Conservation (phyloP, 2,888 invertebrate species). For the Drosophila mulleri region DNA sequence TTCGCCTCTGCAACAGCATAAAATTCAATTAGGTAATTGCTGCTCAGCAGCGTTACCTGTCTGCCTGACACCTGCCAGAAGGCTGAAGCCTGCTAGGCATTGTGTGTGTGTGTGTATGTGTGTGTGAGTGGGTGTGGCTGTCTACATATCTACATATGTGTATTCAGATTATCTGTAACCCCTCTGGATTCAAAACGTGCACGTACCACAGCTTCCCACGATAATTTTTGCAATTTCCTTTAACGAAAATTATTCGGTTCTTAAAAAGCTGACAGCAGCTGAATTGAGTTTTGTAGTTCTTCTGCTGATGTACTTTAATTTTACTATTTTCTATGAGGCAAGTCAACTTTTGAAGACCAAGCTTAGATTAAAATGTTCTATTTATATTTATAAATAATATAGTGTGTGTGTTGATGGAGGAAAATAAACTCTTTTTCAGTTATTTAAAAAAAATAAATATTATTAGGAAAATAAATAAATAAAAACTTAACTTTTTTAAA, state of each 20-base stretch:
- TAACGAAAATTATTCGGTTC: neutral
- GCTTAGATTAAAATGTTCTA: no score
- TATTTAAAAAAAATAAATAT: no score
- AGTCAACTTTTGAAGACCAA: no score
- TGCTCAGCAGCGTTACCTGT: conserved; percentile 1
- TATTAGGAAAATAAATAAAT: no score
- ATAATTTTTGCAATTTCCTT: neutral
- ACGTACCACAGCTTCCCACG: neutral
- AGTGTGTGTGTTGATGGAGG: no score
- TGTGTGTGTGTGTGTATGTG: neutral
- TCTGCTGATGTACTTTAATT: neutral
- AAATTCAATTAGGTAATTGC: conserved; percentile 61
- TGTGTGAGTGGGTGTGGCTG: neutral
- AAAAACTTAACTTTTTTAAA: no score
- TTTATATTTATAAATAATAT: no score
- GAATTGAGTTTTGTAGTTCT: neutral
- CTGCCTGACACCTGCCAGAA: neutral
- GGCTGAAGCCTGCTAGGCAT: neutral
- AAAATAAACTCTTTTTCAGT: no score
- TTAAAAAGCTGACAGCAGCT: neutral
- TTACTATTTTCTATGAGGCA: neutral
- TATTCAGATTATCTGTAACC: neutral
- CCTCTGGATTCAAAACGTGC: neutral
- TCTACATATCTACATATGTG: neutral
- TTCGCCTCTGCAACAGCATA: conserved; percentile 9